Evolutionary conservation across 1,140 invertebrate genomes (phyloP).

Genomic region (Chironomus tepperi): DNA sequence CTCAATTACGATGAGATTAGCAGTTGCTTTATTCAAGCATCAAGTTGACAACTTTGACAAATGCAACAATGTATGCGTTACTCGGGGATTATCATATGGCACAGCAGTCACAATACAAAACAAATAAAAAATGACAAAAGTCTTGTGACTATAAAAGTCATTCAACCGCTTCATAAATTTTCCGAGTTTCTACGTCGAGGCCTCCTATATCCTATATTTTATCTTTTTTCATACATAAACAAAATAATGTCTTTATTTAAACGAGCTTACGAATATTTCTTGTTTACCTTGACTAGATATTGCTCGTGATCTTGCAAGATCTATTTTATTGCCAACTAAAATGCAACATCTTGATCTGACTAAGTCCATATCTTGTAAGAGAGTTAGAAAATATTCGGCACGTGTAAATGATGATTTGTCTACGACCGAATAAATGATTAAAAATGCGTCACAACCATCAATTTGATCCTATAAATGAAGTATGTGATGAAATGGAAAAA

Average conservation of each 20-base stretch:
- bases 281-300: conserved; percentile 78
- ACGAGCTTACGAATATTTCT: not conserved
- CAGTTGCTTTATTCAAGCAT: no score
- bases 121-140: no score
- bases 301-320: conserved; percentile 80
- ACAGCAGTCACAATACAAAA: no score
- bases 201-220: no score
- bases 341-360: conserved; percentile 68
- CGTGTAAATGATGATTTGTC: conserved; percentile 80
- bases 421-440: conserved; percentile 84
- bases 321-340: conserved; percentile 90
- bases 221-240: no score
- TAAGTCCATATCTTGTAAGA: conserved; percentile 65
- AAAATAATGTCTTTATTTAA: no score
- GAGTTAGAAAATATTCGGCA: conserved; percentile 64
- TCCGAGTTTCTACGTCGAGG: not conserved
- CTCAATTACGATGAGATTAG: no score
- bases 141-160: not conserved
- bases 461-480: conserved; percentile 55
- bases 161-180: not conserved
- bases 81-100: no score
- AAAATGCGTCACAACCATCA: conserved; percentile 69
- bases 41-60: no score
- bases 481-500: conserved; percentile 28
- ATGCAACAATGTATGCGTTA: no score